Evolutionary conservation across 2,113 vertebrate species (phyloP).

Genomic region (Limnothrissa miodon): DNA sequence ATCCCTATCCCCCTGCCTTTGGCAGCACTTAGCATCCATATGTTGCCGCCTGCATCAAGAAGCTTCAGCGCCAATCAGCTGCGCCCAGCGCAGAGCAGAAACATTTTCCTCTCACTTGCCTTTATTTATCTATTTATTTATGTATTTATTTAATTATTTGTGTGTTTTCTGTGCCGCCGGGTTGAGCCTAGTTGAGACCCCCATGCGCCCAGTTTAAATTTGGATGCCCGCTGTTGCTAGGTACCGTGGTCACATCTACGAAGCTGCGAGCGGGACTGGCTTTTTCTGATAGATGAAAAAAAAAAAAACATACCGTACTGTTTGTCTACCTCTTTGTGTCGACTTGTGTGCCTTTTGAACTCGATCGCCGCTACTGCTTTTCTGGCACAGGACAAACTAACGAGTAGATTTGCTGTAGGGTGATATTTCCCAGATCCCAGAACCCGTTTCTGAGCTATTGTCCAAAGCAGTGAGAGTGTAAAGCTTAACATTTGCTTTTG

Average conservation of each 20-base stretch:
- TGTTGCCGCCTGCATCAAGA: slow-evolving; percentile 56
- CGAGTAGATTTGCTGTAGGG: not conserved
- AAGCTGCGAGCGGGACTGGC: not conserved
- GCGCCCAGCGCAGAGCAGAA: slow-evolving; percentile 32
- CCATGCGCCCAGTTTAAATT: not conserved
- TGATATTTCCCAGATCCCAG: not conserved
- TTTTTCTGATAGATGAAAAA: not conserved
- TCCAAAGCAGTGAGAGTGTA: not conserved
- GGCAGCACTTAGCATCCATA: slow-evolving; percentile 67
- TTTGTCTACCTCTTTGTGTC: not conserved
- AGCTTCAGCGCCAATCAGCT: slow-evolving; percentile 55
- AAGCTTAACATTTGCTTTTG: not conserved
- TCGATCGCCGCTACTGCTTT: not conserved
- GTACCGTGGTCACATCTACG: not conserved
- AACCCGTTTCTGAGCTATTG: not conserved
- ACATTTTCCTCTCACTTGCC: not conserved
- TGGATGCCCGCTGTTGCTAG: not conserved
- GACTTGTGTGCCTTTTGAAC: not conserved
- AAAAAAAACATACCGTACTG: no score
- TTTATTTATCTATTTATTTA: no score
- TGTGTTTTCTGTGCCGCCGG: not conserved
- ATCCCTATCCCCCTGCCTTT: slow-evolving; percentile 38
- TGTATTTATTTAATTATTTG: not conserved
- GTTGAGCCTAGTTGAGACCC: not conserved
- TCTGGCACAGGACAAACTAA: not conserved